Conservation (phyloP, 2,797 vertebrate species). For the Harpagifer antarcticus region DNA sequence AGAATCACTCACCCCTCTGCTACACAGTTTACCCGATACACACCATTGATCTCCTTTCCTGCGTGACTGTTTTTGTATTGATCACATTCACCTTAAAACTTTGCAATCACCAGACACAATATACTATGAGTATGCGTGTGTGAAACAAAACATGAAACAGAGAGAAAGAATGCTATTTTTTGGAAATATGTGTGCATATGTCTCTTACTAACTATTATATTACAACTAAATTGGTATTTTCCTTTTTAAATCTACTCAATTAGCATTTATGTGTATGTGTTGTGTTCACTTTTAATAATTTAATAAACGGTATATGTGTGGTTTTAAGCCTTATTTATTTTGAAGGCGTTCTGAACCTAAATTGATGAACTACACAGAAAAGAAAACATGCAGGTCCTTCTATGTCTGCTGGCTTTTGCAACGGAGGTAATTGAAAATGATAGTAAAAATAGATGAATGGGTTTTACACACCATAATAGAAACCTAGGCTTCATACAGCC, state of each 20-base stretch:
- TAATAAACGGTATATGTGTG: background rate
- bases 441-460: slow-evolving; percentile 78
- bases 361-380: background rate
- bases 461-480: slow-evolving; percentile 74
- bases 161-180: slow-evolving; percentile 6
- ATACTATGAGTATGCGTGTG: slow-evolving; percentile 3
- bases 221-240: slow-evolving; percentile 25
- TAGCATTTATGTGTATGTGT: background rate
- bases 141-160: slow-evolving; percentile 7
- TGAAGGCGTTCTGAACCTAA: slow-evolving; percentile 13
- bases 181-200: background rate
- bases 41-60: slow-evolving; percentile 55
- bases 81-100: slow-evolving; percentile 40
- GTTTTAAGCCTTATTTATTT: background rate
- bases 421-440: slow-evolving; percentile 45
- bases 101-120: slow-evolving; percentile 33
- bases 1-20: slow-evolving; percentile 70
- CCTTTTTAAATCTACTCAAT: slow-evolving; percentile 3
- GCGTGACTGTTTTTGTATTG: slow-evolving; percentile 41
- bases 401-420: slow-evolving; percentile 44
- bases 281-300: background rate
- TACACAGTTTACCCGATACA: slow-evolving; percentile 58
- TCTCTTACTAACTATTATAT: slow-evolving; percentile 15
- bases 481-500: slow-evolving; percentile 71
- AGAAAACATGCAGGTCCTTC: slow-evolving; percentile 5